Evolutionary conservation across 1,140 invertebrate genomes (phyloP).

Genomic region (Ridgeia piscesae): DNA sequence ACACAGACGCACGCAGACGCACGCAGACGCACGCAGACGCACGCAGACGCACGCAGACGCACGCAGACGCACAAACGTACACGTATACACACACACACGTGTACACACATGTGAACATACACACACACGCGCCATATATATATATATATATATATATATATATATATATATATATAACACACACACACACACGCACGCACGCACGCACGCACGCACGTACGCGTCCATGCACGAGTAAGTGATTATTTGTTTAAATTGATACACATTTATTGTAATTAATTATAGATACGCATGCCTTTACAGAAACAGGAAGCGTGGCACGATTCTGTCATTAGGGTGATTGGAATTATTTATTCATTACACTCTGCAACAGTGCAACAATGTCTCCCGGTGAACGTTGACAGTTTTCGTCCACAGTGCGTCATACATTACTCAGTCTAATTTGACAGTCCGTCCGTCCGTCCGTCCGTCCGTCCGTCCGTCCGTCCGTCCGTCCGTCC

Average conservation of each 20-base stretch:
- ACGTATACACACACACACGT: too few relatives aligned
- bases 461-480: too few relatives aligned
- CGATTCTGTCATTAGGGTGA: not conserved
- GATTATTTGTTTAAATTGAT: not conserved
- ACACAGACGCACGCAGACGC: too few relatives aligned
- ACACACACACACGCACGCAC: too few relatives aligned
- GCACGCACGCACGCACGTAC: too few relatives aligned
- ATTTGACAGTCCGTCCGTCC: not conserved
- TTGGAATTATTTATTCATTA: not conserved
- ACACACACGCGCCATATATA: too few relatives aligned
- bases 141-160: not conserved
- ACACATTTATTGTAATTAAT: not conserved
- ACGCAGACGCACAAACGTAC: not conserved
- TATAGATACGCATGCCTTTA: not conserved
- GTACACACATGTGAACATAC: too few relatives aligned
- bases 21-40: too few relatives aligned
- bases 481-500: too few relatives aligned
- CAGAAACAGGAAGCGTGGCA: not conserved
- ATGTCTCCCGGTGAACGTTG: not conserved
- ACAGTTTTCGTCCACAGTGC: not conserved
- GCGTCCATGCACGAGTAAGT: not conserved
- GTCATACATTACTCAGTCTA: not conserved
- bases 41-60: too few relatives aligned
- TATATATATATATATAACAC: not conserved
- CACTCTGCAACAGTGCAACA: too few relatives aligned